phyloP scores from a whole-genome alignment of 2,888 invertebrate species.

The Hedychridium roseum region DNA sequence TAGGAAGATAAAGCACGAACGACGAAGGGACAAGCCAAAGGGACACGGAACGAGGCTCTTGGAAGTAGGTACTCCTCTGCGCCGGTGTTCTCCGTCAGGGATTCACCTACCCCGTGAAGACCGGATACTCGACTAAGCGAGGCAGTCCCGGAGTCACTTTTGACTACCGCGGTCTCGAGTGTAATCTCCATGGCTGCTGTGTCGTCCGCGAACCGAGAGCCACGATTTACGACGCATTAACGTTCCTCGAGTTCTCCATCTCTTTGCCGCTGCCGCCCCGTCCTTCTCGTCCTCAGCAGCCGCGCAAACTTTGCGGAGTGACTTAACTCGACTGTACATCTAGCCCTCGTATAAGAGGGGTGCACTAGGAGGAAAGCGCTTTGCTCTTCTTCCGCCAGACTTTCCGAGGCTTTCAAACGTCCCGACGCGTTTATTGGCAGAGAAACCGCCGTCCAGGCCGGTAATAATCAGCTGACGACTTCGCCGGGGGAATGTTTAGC shows the following conservation, averaged over 20 bases:
- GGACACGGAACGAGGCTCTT: constrained; percentile 15
- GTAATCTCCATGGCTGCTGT: constrained; percentile 34
- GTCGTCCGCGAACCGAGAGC: constrained; percentile 25
- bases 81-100: constrained; percentile 3
- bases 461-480: constrained; percentile 26
- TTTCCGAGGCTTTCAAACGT: constrained; percentile 18
- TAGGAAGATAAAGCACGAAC: too few species aligned
- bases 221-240: constrained; percentile 39
- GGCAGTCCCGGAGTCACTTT: constrained; percentile 25
- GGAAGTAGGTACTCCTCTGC: constrained; percentile 15
- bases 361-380: too few species aligned
- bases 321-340: constrained; percentile 29
- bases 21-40: not conserved
- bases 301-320: constrained; percentile 26
- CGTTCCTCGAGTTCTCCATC: constrained; percentile 17
- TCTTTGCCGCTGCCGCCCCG: not conserved
- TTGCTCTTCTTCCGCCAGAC: not conserved
- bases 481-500: too few species aligned
- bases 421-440: constrained; percentile 19
- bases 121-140: constrained; percentile 37
- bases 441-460: constrained; percentile 25
- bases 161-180: constrained; percentile 31
- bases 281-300: not conserved
- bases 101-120: constrained; percentile 29
- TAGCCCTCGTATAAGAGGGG: too few species aligned